Evolutionary conservation across 2,888 invertebrate species (phyloP), one percentile per base, ranked within the genome.

Genomic region (Noctua fimbriata): DNA sequence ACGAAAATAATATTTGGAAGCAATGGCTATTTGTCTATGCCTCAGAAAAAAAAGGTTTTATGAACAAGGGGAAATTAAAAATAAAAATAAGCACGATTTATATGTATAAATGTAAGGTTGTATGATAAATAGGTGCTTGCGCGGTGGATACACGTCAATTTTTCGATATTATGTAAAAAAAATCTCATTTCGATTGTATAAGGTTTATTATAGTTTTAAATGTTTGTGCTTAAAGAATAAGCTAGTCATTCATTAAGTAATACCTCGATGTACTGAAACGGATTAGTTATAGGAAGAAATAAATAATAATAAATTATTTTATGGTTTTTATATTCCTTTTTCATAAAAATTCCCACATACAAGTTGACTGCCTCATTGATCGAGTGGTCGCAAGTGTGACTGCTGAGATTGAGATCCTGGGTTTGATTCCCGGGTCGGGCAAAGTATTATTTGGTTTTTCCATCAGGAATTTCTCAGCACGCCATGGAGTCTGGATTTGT

Each of bases 71-170:
- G 86, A n/a, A 41, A 76, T 74, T 78, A 74, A 80, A 76, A 85
- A 78, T 84, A 82, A 87, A 75, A 81, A 79, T 91, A 91, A 91
- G 90, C 90, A 91, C 89, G 85, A 89, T 90, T 87, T 90, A 89
- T 88, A 88, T 90, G 90, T 92, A 88, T 92, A 93, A 95, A 93
- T 92, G 91, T 95, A 95, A 93, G 96, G 94, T 96, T 96, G 96
- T 96, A 96, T 95, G 92, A 94, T 91, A 95, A 93, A 92, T 96
- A 96, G 96, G 96, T 96, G 96, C 96, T 97, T 96, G 94, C 93
- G 96, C 95, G 91, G 93, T 95, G 92, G 93, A 94, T 94, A 93
- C 91, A 94, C 92, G 96, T 96, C 96, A 96, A 97, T 96, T 97
- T 89, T 95, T 90, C 90, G 89, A 93, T 93, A 93, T 88, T 88